Evolutionary conservation across 2,888 invertebrate genomes (phyloP), one percentile per base, ranked within the genome.

Genomic region (Arge pagana): DNA sequence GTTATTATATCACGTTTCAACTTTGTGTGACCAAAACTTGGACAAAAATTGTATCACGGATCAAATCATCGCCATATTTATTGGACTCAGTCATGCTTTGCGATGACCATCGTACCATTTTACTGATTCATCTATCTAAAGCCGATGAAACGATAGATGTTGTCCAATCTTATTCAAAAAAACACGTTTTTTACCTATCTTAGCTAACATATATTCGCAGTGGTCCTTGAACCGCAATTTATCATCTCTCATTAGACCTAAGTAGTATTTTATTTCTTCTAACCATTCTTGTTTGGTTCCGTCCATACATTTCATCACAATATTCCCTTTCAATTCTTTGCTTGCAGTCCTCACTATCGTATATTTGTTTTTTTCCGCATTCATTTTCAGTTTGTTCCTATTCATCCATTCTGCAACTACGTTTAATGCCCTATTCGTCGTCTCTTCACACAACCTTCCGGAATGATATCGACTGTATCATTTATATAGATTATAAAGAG

Each of bases 171-270:
- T n/a, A n/a, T n/a, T n/a, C n/a, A n/a, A n/a, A n/a, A 56, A 58
- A 26, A 50, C 53, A 1, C 21, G 53, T 52, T 54, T 54, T 24
- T 57, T 50, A 0, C 45, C 48, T 31, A 50, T 39, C 33, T 56
- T 53, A 24, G 51, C 42, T 1, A 53, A 11, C 18, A 53, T 48
- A 30, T 49, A 55, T 8, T 56, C 52, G 30, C 40, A 55, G 13
- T 59, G 48, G 0, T 59, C 42, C 23, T 49, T 37, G 2, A 55
- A 54, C 16, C 8, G 3, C 1, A 57, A 8, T 2, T 36, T 54
- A 19, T 48, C 15, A 13, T 59, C 57, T 15, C 54, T 52, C 3
- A 57, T 50, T 23, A 55, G 10, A 1, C 42, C 52, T 6, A 58
- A n/a, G n/a, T n/a, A n/a, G 11, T 58, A 56, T 40, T 55, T 53